Conservation (phyloP, 2,797 vertebrate species). For the Poliocrania exsul region DNA sequence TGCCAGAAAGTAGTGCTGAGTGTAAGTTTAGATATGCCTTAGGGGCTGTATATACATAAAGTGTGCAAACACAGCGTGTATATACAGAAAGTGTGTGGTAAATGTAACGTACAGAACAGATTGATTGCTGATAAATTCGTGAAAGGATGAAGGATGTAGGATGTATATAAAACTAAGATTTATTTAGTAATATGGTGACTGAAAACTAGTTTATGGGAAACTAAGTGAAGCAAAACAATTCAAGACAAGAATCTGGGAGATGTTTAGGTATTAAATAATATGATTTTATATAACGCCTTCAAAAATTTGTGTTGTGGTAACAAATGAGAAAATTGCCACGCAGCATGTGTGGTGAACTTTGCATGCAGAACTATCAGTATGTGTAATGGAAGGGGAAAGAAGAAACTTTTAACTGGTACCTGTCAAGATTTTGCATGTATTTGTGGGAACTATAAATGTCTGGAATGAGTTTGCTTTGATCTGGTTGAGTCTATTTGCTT, state of each 20-base stretch:
- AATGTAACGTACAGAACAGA: background rate
- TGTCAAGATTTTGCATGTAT: background rate
- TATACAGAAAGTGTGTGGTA: background rate
- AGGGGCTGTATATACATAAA: background rate
- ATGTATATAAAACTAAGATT: background rate
- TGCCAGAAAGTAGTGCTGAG: background rate
- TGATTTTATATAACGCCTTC: background rate
- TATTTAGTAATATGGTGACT: background rate
- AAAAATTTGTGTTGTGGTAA: background rate
- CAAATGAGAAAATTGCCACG: background rate
- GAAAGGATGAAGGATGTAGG: background rate
- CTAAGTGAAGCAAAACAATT: background rate
- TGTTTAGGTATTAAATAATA: background rate
- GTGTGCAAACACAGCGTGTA: background rate
- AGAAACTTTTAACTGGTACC: background rate
- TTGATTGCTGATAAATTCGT: background rate
- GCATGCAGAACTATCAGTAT: background rate
- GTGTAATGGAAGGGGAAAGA: background rate
- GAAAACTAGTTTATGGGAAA: background rate
- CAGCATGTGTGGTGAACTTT: background rate
- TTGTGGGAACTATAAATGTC: background rate
- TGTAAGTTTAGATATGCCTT: background rate
- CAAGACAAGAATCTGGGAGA: background rate
- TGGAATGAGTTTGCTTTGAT: background rate
- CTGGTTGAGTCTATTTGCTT: background rate